Base-by-base conservation (phyloP, 2,888 invertebrate genomes). In the Stictocephala bisonia region DNA sequence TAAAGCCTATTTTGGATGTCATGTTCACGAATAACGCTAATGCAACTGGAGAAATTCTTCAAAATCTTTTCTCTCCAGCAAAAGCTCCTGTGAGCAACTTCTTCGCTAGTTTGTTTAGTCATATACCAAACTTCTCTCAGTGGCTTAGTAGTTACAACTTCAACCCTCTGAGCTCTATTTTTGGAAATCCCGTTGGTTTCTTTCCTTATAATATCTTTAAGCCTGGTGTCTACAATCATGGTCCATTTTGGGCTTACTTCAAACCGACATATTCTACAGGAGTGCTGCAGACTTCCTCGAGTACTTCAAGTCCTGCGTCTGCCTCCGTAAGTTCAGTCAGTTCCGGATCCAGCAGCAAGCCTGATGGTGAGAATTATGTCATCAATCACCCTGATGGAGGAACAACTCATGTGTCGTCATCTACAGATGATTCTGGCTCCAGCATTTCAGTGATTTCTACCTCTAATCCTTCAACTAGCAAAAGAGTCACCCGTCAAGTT, bases 91-190 rank as follows among this genome's bases (percentile, higher is more conserved):
- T n/a, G n/a, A n/a, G n/a, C n/a, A 27, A 56, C 27, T 29, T 2
- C 56, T 13, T 56, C 2, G 56, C 29, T 2, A 29, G 29, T 1
- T 56, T n/a, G 18, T 56, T 56, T 20, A 56, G 15, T 29, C 56
- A 56, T 27, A 56, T 56, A n/a, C 56, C 56, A n/a, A n/a, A n/a
- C n/a, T n/a, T n/a, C n/a, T n/a, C n/a, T 27, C 18, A 27, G 2
- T 60, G 60, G 60, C 22, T 60, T 7, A 15, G n/a, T n/a, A n/a
- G 4, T 40, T 60, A 3, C 20, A 60, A 60, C 40, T 60, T 60
- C 60, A 60, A 40, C n/a, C 60, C 60, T 2, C 35, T 60, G 18
- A 20, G 29, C 27, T n/a, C n/a, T n/a, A n/a, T n/a, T n/a, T n/a
- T n/a, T n/a, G n/a, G n/a, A n/a, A n/a, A n/a, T n/a, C n/a, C n/a